Conservation (phyloP, 2,797 vertebrate genomes). For the Prionace glauca region DNA sequence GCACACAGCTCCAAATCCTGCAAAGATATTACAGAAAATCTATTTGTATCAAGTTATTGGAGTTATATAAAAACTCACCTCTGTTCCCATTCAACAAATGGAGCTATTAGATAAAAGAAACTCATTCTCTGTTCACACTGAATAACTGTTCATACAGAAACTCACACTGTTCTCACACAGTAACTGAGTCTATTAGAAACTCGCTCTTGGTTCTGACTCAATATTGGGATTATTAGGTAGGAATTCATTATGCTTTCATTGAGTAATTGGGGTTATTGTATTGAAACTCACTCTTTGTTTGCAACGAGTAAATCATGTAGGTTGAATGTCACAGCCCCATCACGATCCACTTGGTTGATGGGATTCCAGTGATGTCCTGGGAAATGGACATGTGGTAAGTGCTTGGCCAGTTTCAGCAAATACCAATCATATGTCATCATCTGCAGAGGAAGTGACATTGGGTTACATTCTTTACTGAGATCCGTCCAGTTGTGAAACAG, state of each 20-base stretch:
- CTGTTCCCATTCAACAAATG: too few species aligned
- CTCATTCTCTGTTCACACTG: too few species aligned
- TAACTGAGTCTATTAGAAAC: too few species aligned
- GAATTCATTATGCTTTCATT: background rate
- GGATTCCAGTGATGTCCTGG: conserved; percentile 83
- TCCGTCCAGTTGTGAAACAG: background rate
- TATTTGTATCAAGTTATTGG: too few species aligned
- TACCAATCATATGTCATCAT: conserved; percentile 98
- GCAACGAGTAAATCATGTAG: conserved; percentile 79
- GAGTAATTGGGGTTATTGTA: background rate
- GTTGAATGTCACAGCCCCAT: conserved; percentile 76
- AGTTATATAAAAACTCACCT: too few species aligned
- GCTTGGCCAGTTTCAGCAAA: conserved; percentile 76
- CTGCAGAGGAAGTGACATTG: conserved; percentile 51
- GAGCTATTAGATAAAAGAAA: too few species aligned
- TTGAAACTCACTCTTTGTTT: conserved; percentile 78
- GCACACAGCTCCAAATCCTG: too few species aligned
- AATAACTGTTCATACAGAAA: too few species aligned
- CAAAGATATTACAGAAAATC: too few species aligned
- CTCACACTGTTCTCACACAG: background rate
- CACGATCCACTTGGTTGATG: conserved; percentile 53
- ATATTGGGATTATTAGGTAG: too few species aligned
- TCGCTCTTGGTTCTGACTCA: too few species aligned
- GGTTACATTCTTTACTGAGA: background rate
- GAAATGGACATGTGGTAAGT: conserved; percentile 74